These are phyloP conservation scores for Indicator indicator DNA, from an alignment of 2,113 vertebrate species.

Conservation along the genomic window DNA sequence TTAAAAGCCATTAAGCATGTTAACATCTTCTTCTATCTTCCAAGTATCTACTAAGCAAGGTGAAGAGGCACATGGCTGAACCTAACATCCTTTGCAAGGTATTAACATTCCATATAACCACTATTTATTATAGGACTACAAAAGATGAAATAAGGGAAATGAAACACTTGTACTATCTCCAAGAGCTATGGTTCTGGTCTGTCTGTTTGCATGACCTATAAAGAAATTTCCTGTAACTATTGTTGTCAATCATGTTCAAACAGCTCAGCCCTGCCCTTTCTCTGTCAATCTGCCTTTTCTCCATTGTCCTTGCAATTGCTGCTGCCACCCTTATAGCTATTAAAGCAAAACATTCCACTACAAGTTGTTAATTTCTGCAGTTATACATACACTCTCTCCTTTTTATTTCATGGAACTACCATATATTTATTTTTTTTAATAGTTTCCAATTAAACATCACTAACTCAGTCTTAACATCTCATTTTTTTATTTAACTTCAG, in stretches of 20 bases:
- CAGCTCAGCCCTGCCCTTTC: constrained; percentile 43
- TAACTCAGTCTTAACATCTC: constrained; percentile 54
- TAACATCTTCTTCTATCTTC: constrained; percentile 10
- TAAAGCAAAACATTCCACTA: constrained; percentile 34
- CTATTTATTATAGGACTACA: constrained; percentile 44
- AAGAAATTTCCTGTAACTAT: constrained; percentile 61
- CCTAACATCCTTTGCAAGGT: background rate
- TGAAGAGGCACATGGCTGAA: constrained; percentile 16
- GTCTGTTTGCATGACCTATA: constrained; percentile 63
- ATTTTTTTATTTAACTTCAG: constrained; percentile 64
- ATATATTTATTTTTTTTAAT: constrained; percentile 46
- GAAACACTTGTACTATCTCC: background rate
- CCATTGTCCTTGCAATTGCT: background rate
- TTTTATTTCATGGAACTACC: constrained; percentile 16
- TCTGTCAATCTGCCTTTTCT: background rate
- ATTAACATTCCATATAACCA: constrained; percentile 11
- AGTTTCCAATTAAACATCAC: constrained; percentile 57
- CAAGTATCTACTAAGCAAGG: constrained; percentile 5
- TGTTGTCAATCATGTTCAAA: constrained; percentile 67
- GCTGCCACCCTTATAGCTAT: background rate
- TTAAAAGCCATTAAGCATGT: constrained; percentile 15
- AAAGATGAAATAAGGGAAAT: constrained; percentile 32
- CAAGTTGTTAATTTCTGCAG: constrained; percentile 39
- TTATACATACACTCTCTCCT: background rate
- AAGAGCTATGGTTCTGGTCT: constrained; percentile 30